Base-by-base conservation (phyloP, 2,888 invertebrate genomes). In the Colletes collaris region DNA sequence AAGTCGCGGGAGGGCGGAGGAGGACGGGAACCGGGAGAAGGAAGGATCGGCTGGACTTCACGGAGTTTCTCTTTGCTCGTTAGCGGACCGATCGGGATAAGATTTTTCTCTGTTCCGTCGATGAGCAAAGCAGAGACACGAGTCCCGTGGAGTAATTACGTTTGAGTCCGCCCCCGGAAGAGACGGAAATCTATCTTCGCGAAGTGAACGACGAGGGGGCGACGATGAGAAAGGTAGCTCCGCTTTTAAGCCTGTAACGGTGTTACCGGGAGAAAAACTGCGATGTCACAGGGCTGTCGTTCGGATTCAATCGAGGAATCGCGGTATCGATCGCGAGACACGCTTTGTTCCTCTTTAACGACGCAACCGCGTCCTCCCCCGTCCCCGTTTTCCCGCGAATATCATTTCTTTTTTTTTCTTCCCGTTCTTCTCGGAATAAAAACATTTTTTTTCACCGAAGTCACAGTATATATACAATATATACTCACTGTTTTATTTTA, bases 121-220 rank as follows among this genome's bases (percentile, higher is more conserved):
- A 83, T 82, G 79, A 76, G 76, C 67, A 75, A 82, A 75, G 71
- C 71, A 63, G 82, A 82, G 56, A 67, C 72, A 70, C 70, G 72
- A 75, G 71, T 76, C 81, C 46, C 60, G 65, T 76, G 49, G 64
- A 72, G 81, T 81, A 82, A 83, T 83, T 82, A 83, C 83, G 79
- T 79, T 76, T 76, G 72, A 82, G 82, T 46, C 44, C 44, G 7
- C 44, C 8, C 44, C 10, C 44, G 44, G 7, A 46, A 10, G 44
- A 46, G 44, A 46, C 6, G 44, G 10, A 46, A 46, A 46, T 46
- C 44, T 46, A 46, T 46, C 44, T 46, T 46, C 8, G 19, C n/a
- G 50, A 10, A 8, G 5, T 8, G 37, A 5, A 8, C 4, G n/a
- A 4, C 4, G 2, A 10, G 8, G 44, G 44, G 44, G 44, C 10